Percentiles rank a stretch among this genome's conserved stretches.
Conservation (phyloP, 2,888 invertebrate species). For the Dryomyza anilis region DNA sequence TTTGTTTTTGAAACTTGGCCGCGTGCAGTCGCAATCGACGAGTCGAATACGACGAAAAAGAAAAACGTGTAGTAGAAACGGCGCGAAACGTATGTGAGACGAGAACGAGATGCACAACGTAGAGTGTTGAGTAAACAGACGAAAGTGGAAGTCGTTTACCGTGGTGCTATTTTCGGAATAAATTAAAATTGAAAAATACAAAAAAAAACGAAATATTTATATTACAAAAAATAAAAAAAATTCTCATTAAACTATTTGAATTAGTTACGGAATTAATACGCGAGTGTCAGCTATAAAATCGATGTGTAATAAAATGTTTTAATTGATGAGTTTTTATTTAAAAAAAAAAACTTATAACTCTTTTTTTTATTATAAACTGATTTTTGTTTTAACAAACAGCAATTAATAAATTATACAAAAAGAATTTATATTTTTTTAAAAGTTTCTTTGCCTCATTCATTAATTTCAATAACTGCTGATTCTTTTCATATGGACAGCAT, state of each 20-base stretch:
- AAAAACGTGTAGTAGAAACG: too few species aligned
- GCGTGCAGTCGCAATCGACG: slow-evolving; percentile 50
- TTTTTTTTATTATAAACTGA: background rate
- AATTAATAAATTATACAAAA: background rate
- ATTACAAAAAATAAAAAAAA: background rate
- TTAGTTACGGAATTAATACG: slow-evolving; percentile 4
- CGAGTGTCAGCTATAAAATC: background rate
- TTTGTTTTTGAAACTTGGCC: slow-evolving; percentile 53
- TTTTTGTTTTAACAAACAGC: background rate
- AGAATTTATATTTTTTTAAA: background rate
- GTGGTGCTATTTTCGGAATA: slow-evolving; percentile 38
- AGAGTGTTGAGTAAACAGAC: background rate
- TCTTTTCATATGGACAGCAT: slow-evolving; percentile 13
- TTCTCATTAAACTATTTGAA: background rate
- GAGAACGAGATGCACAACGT: background rate
- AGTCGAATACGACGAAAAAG: slow-evolving; percentile 11
- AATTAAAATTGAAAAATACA: too few species aligned
- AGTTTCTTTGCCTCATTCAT: background rate
- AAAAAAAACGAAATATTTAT: background rate
- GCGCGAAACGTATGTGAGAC: slow-evolving; percentile 27
- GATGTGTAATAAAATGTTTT: background rate
- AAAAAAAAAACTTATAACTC: background rate
- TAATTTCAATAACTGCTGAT: slow-evolving; percentile 10
- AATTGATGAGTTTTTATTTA: too few species aligned
- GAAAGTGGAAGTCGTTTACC: slow-evolving; percentile 11